Percentiles rank a stretch among this genome's conserved stretches.
Evolutionary conservation across 2,113 vertebrate species (phyloP).

Genomic region (Muscicapa adusta): DNA sequence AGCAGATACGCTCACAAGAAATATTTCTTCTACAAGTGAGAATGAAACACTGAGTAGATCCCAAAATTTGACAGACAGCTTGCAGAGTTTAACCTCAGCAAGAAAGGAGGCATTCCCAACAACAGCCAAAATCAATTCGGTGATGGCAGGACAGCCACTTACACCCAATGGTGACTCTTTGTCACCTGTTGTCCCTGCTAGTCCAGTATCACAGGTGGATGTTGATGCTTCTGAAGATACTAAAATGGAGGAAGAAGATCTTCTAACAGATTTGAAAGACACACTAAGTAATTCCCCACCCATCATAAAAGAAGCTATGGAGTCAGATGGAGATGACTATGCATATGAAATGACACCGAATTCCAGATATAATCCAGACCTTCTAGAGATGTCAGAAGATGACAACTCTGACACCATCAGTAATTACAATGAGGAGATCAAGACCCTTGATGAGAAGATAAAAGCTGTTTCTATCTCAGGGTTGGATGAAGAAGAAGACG

Average conservation of each 20-base stretch:
- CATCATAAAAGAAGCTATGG: conserved; percentile 53
- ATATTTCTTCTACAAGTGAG: neutral
- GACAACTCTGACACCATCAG: conserved; percentile 34
- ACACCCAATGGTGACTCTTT: neutral
- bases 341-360: conserved; percentile 50
- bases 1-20: fast-evolving
- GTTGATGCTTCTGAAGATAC: conserved; percentile 60
- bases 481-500: conserved; percentile 82
- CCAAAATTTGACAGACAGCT: neutral
- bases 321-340: conserved; percentile 62
- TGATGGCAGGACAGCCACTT: neutral
- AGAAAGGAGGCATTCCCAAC: neutral
- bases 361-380: conserved; percentile 45
- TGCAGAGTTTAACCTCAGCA: neutral
- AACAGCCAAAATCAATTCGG: neutral
- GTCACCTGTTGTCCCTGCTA: neutral
- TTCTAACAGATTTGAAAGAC: conserved; percentile 45
- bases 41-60: conserved; percentile 31
- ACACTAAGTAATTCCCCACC: conserved; percentile 56
- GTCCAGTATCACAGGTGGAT: conserved; percentile 29
- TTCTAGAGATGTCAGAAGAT: neutral
- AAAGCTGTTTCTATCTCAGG: conserved; percentile 68
- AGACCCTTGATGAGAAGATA: conserved; percentile 42
- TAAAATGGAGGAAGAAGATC: conserved; percentile 70
- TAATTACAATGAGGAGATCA: conserved; percentile 56